Evolutionary conservation across 2,797 vertebrate species (phyloP).

Genomic region (Galago senegalensis): DNA sequence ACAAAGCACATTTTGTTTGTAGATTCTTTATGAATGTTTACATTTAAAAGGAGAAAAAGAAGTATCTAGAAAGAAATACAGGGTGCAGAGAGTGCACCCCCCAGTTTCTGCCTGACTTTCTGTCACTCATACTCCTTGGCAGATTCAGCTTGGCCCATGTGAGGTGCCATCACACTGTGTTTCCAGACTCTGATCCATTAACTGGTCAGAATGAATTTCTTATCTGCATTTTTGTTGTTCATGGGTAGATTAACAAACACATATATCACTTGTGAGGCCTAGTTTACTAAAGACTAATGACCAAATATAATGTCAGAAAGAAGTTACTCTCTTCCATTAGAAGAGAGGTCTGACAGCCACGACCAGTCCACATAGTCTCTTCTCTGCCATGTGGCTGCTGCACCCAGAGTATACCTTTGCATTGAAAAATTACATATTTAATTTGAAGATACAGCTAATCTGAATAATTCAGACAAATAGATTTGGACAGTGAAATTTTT

Average conservation of each 20-base stretch:
- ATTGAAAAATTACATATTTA: conserved; percentile 55
- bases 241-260: conserved; percentile 5
- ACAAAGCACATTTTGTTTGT: conserved; percentile 36
- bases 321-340: conserved; percentile 46
- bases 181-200: conserved; percentile 34
- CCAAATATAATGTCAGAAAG: conserved; percentile 11
- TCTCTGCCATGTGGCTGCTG: background rate
- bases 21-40: conserved; percentile 34
- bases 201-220: conserved; percentile 62
- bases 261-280: conserved; percentile 59
- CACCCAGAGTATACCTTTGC: conserved; percentile 17
- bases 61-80: conserved; percentile 26
- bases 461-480: background rate
- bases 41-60: conserved; percentile 61
- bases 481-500: conserved; percentile 64
- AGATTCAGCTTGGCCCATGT: background rate
- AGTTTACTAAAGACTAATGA: conserved; percentile 58
- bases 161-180: background rate
- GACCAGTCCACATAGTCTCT: background rate
- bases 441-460: conserved; percentile 48
- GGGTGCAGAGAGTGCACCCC: background rate
- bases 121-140: background rate
- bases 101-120: conserved; percentile 1
- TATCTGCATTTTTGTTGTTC: conserved; percentile 54
- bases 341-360: background rate